These are phyloP conservation scores for Cetoscarus ocellatus DNA, from an alignment of 2,797 vertebrate species.

Conservation along the genomic window DNA sequence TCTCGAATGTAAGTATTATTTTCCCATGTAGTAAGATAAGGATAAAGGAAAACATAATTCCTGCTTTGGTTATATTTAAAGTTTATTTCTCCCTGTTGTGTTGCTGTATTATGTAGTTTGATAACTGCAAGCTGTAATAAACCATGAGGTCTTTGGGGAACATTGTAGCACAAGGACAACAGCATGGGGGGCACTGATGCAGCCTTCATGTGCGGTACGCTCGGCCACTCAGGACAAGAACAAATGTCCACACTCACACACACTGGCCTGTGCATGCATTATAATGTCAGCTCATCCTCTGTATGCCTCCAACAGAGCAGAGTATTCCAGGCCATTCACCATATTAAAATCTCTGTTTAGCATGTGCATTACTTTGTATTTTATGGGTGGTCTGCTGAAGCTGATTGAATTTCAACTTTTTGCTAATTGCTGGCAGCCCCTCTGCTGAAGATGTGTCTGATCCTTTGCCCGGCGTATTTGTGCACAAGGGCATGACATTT, in stretches of 20 bases:
- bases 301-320: conserved; percentile 63
- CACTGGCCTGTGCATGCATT: conserved; percentile 78
- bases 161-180: conserved; percentile 17
- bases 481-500: conserved; percentile 59
- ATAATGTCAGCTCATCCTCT: conserved; percentile 82
- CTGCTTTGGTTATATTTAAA: conserved; percentile 14
- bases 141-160: conserved; percentile 36
- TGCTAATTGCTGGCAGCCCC: conserved; percentile 71
- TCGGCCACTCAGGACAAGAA: conserved; percentile 49
- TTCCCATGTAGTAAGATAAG: conserved; percentile 42
- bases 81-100: conserved; percentile 36
- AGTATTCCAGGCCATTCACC: conserved; percentile 65
- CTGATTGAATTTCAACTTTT: conserved; percentile 64
- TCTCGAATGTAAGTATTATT: conserved; percentile 38
- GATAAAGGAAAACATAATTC: conserved; percentile 18
- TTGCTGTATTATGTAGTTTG: conserved; percentile 25
- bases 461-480: conserved; percentile 64
- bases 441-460: conserved; percentile 69
- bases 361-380: conserved; percentile 64
- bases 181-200: conserved; percentile 28
- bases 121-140: conserved; percentile 36
- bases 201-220: conserved; percentile 51
- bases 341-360: conserved; percentile 79
- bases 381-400: conserved; percentile 73
- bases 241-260: conserved; percentile 32